phyloP scores from a whole-genome alignment of 2,888 invertebrate genomes.

The Lasioglossum oenotherae region DNA sequence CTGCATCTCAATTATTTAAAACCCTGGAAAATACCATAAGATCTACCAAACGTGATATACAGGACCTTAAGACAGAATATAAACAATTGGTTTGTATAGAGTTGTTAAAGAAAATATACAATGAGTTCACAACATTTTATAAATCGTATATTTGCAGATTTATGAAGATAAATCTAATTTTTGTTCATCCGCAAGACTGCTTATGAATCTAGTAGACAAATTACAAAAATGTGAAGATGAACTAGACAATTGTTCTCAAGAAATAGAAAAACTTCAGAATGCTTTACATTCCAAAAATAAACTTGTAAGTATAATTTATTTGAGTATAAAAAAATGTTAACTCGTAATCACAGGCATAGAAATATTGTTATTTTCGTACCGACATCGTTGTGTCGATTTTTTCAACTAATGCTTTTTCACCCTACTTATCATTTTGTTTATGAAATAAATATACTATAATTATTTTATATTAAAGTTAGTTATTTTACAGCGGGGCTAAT shows the following conservation, averaged over 20 bases:
- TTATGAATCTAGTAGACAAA: slow-evolving; percentile 65
- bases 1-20: slow-evolving; percentile 72
- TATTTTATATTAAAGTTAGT: not conserved
- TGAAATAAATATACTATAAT: not conserved
- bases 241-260: slow-evolving; percentile 70
- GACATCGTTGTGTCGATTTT: not conserved
- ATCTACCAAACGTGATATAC: slow-evolving; percentile 69
- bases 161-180: slow-evolving; percentile 59
- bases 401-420: not conserved
- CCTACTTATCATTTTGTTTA: not conserved
- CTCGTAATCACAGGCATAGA: not conserved
- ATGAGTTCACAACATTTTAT: not conserved
- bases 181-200: slow-evolving; percentile 53
- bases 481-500: not conserved
- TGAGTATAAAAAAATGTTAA: not conserved
- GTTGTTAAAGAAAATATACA: not conserved
- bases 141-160: slow-evolving; percentile 62
- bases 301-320: slow-evolving; percentile 74
- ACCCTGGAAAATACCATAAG: slow-evolving; percentile 72
- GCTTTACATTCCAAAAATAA: slow-evolving; percentile 79
- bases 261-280: slow-evolving; percentile 77
- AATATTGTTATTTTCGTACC: not conserved
- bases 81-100: slow-evolving; percentile 67
- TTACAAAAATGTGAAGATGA: slow-evolving; percentile 73
- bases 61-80: slow-evolving; percentile 71